Evolutionary conservation across 2,797 vertebrate species (phyloP), one percentile per base, ranked within the genome.

Genomic region (Scomberomorus guttatus): DNA sequence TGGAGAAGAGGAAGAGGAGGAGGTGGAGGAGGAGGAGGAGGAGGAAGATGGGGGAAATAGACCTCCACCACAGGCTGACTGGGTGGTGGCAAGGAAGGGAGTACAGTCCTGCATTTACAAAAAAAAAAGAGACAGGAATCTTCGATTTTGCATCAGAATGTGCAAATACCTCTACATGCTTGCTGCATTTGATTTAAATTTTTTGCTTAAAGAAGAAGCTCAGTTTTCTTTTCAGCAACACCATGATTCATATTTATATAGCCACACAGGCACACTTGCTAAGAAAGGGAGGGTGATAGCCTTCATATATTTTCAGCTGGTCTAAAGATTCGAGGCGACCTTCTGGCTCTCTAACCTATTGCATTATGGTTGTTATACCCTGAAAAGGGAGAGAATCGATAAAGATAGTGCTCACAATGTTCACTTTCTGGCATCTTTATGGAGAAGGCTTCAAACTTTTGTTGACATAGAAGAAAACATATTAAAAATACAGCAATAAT

Each of bases 51-150:
- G 12, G 37, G 61, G 61, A 29, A 61, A 17, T 59, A 69, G 82
- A 89, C 87, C 85, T 80, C 69, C 65, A 79, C 62, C 77, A 77
- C 50, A 62, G 74, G 58, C 75, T 78, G 59, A 80, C 66, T 58
- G 29, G 59, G 64, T 84, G 72, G 72, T 56, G 72, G 24, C 6
- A 60, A 65, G 51, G 46, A 81, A 56, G 62, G 42, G 68, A 68
- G 76, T 17, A 51, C 59, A 75, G 82, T 67, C 61, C 76, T 59
- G 51, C 7, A 3, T 46, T 76, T 50, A 81, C 52, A 57, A 52
- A 48, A 54, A 56, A 60, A 73, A 60, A 71, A 51, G 24, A 42
- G 63, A 51, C 42, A n/a, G 39, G 50, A 69, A 79, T 71, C 51
- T 77, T 14, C 17, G 39, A 60, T 55, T 78, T 61, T 6, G 14